Evolutionary conservation across 2,888 invertebrate genomes (phyloP).

Genomic region (Asteroscopus sphinx): DNA sequence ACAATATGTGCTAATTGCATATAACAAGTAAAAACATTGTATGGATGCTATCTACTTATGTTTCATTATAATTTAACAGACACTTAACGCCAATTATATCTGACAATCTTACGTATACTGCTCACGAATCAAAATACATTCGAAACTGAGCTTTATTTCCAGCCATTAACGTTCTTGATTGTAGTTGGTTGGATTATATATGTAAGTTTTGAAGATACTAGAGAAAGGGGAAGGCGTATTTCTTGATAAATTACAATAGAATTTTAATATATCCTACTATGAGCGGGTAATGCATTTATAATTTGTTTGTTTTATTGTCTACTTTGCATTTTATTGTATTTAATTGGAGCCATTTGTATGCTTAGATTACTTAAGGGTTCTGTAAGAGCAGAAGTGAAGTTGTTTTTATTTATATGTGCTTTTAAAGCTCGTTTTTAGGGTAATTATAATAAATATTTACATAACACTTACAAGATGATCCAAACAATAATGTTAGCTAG

Average conservation of each 20-base stretch:
- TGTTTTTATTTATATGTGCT: neutral
- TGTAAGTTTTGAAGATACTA: conserved; percentile 38
- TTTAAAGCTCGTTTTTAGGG: neutral
- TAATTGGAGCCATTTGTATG: conserved; percentile 79
- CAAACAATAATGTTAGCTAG: too few species aligned
- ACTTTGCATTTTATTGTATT: conserved; percentile 84
- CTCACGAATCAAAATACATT: conserved; percentile 2
- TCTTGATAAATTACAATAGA: conserved; percentile 85
- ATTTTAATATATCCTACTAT: conserved; percentile 78
- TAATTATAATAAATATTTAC: neutral
- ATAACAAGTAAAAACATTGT: conserved; percentile 72
- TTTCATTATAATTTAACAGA: conserved; percentile 86
- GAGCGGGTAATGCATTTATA: conserved; percentile 84
- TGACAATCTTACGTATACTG: conserved; percentile 55
- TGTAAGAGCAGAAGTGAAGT: conserved; percentile 14
- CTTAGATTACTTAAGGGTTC: conserved; percentile 61
- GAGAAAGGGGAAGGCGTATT: conserved; percentile 81
- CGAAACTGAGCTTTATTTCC: conserved; percentile 56
- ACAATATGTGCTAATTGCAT: conserved; percentile 82
- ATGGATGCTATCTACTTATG: conserved; percentile 83
- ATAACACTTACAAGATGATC: too few species aligned
- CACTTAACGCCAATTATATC: conserved; percentile 85
- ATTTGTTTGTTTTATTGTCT: conserved; percentile 87
- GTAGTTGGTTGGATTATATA: conserved; percentile 22
- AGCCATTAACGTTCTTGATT: conserved; percentile 38